These are phyloP conservation scores for Plusia festucae DNA, from an alignment of 2,888 invertebrate species.

Conservation along the genomic window DNA sequence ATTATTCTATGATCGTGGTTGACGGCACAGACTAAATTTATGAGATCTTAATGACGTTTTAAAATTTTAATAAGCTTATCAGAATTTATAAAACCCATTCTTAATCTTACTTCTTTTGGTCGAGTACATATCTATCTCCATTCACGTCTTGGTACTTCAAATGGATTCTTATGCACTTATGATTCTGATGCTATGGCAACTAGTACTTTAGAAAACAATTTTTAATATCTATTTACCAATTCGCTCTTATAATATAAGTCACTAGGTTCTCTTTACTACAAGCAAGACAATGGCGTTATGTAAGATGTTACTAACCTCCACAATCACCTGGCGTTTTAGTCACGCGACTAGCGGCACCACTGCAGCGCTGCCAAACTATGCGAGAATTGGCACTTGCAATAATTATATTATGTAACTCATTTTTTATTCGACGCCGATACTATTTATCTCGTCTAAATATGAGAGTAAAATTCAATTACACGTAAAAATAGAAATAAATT, in stretches of 20 bases:
- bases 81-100: too few species aligned
- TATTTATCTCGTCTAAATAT: neutral
- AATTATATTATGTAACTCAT: conserved; percentile 37
- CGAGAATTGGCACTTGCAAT: conserved; percentile 57
- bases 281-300: conserved; percentile 54
- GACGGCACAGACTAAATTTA: neutral
- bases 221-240: conserved; percentile 9
- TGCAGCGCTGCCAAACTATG: conserved; percentile 63
- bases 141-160: neutral
- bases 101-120: neutral
- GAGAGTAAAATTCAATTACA: neutral
- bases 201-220: conserved; percentile 19
- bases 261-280: conserved; percentile 23
- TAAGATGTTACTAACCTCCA: conserved; percentile 67
- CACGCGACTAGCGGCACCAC: conserved; percentile 64
- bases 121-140: too few species aligned
- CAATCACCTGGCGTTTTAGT: conserved; percentile 54
- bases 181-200: conserved; percentile 35
- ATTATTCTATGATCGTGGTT: neutral
- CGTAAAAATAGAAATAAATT: neutral
- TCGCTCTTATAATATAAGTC: conserved; percentile 42
- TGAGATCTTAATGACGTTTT: too few species aligned
- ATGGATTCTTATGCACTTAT: too few species aligned
- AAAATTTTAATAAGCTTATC: neutral
- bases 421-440: conserved; percentile 21